These are phyloP conservation scores for Lithobius niger DNA, from an alignment of 1,140 invertebrate species.

Conservation along the genomic window DNA sequence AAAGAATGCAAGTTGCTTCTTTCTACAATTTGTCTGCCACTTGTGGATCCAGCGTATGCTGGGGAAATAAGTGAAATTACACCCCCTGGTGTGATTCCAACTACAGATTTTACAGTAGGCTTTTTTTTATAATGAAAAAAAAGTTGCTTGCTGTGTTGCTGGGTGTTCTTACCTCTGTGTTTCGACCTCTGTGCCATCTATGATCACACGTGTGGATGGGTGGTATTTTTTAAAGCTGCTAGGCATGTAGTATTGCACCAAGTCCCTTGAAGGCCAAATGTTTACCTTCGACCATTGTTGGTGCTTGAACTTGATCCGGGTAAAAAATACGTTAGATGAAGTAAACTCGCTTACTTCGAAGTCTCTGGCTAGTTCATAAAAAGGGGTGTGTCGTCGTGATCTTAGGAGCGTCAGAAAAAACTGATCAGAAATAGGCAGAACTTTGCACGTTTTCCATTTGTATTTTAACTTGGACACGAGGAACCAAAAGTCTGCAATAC, in stretches of 20 bases:
- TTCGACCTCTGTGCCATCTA: slow-evolving; percentile 24
- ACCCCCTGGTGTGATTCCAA: slow-evolving; percentile 21
- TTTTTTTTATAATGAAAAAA: slow-evolving; percentile 24
- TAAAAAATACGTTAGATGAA: slow-evolving; percentile 21
- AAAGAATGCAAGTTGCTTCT: slow-evolving; percentile 21
- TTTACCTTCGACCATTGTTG: slow-evolving; percentile 20
- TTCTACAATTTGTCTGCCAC: slow-evolving; percentile 27
- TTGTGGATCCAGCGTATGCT: slow-evolving; percentile 27
- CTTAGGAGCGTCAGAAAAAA: background rate
- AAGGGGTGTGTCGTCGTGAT: background rate
- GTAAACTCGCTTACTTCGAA: slow-evolving; percentile 19
- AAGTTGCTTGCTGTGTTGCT: slow-evolving; percentile 23
- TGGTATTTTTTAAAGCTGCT: slow-evolving; percentile 19
- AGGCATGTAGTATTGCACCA: slow-evolving; percentile 21
- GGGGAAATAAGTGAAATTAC: slow-evolving; percentile 31
- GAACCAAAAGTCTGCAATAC: background rate
- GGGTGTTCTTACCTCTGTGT: slow-evolving; percentile 18
- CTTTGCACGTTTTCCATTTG: background rate
- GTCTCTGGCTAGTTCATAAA: slow-evolving; percentile 19
- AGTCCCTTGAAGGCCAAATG: slow-evolving; percentile 21
- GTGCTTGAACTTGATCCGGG: slow-evolving; percentile 23
- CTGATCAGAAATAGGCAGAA: background rate
- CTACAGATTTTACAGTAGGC: slow-evolving; percentile 19
- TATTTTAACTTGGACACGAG: background rate
- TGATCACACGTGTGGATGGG: slow-evolving; percentile 22